Conservation (phyloP, 1,140 invertebrate genomes). For the Drosophila lacertosa region DNA sequence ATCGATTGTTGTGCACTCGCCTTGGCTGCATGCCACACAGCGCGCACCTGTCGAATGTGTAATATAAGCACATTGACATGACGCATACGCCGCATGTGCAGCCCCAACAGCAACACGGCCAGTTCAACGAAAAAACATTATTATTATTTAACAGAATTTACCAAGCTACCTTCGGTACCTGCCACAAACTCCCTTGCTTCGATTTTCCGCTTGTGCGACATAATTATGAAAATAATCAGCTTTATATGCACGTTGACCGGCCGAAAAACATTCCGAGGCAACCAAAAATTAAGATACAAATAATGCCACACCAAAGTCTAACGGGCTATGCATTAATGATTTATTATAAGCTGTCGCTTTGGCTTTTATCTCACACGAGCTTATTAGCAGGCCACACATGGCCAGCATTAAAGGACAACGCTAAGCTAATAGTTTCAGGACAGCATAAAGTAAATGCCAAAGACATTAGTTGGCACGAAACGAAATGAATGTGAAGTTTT, state of each 20-base stretch:
- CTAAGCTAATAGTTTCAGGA: conserved; percentile 51
- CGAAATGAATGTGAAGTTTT: conserved; percentile 48
- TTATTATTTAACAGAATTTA: background rate
- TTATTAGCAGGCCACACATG: conserved; percentile 36
- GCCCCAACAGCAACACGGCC: background rate
- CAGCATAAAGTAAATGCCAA: conserved; percentile 50
- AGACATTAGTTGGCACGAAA: conserved; percentile 52
- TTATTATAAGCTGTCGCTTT: conserved; percentile 22
- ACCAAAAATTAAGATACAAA: conserved; percentile 1
- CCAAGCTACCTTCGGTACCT: too few species aligned
- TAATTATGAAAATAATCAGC: too few species aligned
- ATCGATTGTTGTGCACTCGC: conserved; percentile 22
- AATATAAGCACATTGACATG: conserved; percentile 50
- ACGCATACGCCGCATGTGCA: conserved; percentile 40
- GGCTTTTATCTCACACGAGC: conserved; percentile 4
- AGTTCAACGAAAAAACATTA: background rate
- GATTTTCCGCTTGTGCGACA: too few species aligned
- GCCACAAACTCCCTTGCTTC: too few species aligned
- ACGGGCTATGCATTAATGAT: conserved; percentile 6
- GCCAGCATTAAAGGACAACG: conserved; percentile 48
- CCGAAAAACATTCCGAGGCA: too few species aligned
- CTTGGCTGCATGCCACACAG: background rate
- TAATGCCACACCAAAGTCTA: conserved; percentile 3
- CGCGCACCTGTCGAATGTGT: conserved; percentile 67
- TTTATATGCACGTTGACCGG: too few species aligned